Base-by-base conservation (phyloP, 35 echinoderm and acorn worm species). In the Hemicentrotus pulcherrimus region DNA sequence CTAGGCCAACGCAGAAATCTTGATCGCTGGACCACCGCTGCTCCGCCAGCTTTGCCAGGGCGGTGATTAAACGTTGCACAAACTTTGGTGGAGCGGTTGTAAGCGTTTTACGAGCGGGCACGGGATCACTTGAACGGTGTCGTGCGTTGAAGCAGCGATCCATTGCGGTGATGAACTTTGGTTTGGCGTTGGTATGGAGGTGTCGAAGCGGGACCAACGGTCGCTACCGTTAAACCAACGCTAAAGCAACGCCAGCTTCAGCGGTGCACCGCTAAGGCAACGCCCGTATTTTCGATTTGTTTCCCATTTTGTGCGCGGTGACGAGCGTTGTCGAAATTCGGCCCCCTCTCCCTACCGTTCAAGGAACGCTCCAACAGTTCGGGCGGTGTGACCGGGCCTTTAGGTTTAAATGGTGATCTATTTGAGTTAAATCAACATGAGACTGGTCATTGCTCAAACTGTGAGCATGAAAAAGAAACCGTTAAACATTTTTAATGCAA, bases 81-180 rank as follows among this genome's bases (percentile, higher is more conserved):
- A 90, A 90, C 88, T 90, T 90, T 90, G 88, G 88, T 90, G 88
- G 88, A 90, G 88, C 88, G 88, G 88, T 90, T 90, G 88, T 90
- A 90, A 90, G 88, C 88, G 88, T 90, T 90, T 90, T 90, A 32
- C 88, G 88, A 90, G 88, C 88, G 31, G 88, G 45, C 88, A 90
- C 88, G 88, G 88, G 88, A 90, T 90, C 45, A 31, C 87, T 89
- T 32, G 87, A 89, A 89, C 45, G 87, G 87, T 89, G 87, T 9
- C 32, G 86, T 6, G 86, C 86, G 86, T 88, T 88, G 32, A 88
- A 88, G 86, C 32, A 88, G 86, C 86, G 86, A 88, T 88, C 86
- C 86, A 88, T 88, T 88, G 86, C 86, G 86, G 45, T 88, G 86
- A 88, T 88, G 86, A 88, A 88, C 86, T 35, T 88, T 88, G 86